Percentiles rank a stretch among this genome's conserved stretches.
These are phyloP conservation scores for Geophilus truncorum DNA, from an alignment of 2,888 invertebrate genomes.

Conservation along the genomic window DNA sequence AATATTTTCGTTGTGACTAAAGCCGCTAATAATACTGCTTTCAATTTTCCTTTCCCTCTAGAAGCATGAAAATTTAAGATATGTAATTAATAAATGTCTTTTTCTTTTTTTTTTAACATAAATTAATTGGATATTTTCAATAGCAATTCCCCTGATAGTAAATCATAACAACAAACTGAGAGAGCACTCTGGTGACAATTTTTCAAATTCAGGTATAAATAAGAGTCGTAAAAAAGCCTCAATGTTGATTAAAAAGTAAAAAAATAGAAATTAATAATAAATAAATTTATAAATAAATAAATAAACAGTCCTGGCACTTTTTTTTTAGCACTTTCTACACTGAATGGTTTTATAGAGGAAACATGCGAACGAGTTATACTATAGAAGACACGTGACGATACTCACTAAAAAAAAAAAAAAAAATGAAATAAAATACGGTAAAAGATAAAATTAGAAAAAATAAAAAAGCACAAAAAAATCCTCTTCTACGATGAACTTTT, in stretches of 20 bases:
- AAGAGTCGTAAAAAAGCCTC: background rate
- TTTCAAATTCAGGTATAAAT: background rate
- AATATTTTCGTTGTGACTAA: background rate
- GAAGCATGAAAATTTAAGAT: background rate
- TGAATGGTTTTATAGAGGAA: background rate
- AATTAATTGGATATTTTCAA: background rate
- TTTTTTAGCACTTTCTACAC: conserved; percentile 1
- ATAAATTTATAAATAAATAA: background rate
- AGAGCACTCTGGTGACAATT: background rate
- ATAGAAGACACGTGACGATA: background rate
- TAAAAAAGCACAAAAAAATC: background rate
- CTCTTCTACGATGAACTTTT: background rate
- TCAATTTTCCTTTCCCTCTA: background rate
- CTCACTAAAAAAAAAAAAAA: background rate
- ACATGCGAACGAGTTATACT: background rate
- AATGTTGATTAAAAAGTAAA: background rate
- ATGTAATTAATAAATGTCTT: no score
- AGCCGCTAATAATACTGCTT: background rate
- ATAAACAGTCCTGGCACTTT: background rate
- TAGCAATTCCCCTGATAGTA: background rate
- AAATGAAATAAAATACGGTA: background rate
- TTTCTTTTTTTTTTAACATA: no score
- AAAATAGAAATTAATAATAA: background rate
- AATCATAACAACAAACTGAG: background rate
- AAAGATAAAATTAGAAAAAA: background rate